These are phyloP conservation scores for Sarcophaga carnaria DNA, from an alignment of 2,888 invertebrate species.

Conservation along the genomic window DNA sequence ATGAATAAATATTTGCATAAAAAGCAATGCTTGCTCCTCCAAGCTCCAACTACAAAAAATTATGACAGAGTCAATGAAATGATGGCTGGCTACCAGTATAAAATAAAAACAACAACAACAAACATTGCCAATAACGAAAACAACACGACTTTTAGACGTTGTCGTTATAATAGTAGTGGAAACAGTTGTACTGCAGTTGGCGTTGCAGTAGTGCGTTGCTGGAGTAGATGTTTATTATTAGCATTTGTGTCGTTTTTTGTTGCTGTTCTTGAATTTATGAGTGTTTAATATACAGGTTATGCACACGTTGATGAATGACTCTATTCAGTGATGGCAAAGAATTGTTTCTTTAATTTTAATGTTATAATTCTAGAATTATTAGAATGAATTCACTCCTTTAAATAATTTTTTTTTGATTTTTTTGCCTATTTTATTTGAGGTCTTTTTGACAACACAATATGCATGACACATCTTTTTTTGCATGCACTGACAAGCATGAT, in stretches of 20 bases:
- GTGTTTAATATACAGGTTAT: conserved; percentile 4
- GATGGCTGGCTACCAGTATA: neutral
- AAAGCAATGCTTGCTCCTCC: conserved; percentile 9
- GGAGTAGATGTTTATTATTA: conserved; percentile 39
- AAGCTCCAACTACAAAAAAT: conserved; percentile 19
- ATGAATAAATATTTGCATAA: conserved; percentile 51
- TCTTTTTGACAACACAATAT: conserved; percentile 63
- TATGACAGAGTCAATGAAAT: conserved; percentile 61
- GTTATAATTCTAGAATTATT: too few relatives aligned
- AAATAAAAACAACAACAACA: too few relatives aligned
- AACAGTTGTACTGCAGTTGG: too few relatives aligned
- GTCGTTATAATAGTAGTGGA: too few relatives aligned
- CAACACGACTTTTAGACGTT: too few relatives aligned
- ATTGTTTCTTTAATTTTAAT: neutral
- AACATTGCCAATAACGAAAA: too few relatives aligned
- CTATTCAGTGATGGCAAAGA: conserved; percentile 12
- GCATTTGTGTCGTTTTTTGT: conserved; percentile 15
- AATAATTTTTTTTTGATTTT: neutral
- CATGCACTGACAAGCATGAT: conserved; percentile 52
- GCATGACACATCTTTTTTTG: conserved; percentile 59
- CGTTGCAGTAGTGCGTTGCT: neutral
- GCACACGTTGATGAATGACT: neutral
- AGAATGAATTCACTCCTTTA: too few relatives aligned
- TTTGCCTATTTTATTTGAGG: conserved; percentile 57
- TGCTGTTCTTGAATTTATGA: conserved; percentile 18